phyloP scores from a whole-genome alignment of 1,140 invertebrate species.

The Pentalonia nigronervosa region DNA sequence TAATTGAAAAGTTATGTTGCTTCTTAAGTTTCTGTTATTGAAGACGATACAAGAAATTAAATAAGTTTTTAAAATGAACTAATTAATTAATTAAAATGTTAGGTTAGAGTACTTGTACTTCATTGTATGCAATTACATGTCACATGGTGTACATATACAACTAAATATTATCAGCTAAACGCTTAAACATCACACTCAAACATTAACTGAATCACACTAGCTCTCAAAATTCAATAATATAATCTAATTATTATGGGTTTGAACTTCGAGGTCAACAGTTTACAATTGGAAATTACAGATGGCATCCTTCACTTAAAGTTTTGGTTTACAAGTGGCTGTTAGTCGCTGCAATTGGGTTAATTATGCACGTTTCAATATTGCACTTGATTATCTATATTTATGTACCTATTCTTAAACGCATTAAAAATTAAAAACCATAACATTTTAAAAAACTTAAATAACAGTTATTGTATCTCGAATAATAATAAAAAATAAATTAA shows the following conservation, averaged over 20 bases:
- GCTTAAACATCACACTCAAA: not conserved
- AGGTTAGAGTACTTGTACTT: not conserved
- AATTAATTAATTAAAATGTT: not conserved
- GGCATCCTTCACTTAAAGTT: not conserved
- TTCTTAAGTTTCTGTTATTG: not conserved
- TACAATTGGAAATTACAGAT: not conserved
- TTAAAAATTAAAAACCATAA: not conserved
- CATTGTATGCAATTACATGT: not conserved
- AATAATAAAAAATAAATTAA: not conserved
- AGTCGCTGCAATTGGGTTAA: not conserved
- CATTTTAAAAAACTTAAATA: too few species aligned
- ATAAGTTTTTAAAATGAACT: not conserved
- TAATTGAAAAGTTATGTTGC: not conserved
- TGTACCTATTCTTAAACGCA: not conserved
- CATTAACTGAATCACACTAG: not conserved
- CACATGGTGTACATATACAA: not conserved
- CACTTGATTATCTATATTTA: not conserved
- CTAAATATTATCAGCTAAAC: not conserved
- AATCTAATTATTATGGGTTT: not conserved
- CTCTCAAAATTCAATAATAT: not conserved
- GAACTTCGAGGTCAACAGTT: conserved; percentile 18
- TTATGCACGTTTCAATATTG: not conserved
- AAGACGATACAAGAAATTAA: not conserved
- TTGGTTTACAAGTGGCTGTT: not conserved
- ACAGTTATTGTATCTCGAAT: not conserved